Evolutionary conservation across 1,140 invertebrate species (phyloP), one percentile per base, ranked within the genome.

Genomic region (Halictus rubicundus): DNA sequence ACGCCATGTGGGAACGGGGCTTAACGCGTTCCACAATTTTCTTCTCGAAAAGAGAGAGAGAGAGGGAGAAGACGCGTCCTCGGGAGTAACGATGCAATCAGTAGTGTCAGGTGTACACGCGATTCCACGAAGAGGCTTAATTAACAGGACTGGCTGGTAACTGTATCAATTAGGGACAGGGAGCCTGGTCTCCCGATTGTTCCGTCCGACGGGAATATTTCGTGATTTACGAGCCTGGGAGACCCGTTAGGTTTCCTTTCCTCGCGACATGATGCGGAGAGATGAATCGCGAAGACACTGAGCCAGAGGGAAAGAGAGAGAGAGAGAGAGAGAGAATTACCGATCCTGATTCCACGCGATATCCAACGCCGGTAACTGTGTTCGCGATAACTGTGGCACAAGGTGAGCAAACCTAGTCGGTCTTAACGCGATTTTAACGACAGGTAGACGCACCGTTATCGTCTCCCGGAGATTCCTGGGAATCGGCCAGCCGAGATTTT

Each of bases 401-500:
- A 77, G 83, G 72, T 79, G 83, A 77, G 81, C 78, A 81, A 83
- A 83, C 81, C 54, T 69, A 37, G 68, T 61, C 68, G 72, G 63
- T 49, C 68, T 87, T 87, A 87, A 87, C 78, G 81, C 74, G 73
- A 83, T 79, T 86, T 86, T 87, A 87, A 87, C 84, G 78, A 83
- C 78, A 39, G 12, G 16, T 14, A 23, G 46, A 68, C 74, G 73
- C 72, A 73, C 80, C 84, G 83, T 72, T 81, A 76, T 32, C 64
- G 68, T 25, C 66, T 70, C 23, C 76, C 25, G 37, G 69, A n/a
- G 52, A 72, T 85, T 61, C 68, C 37, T 81, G 83, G 68, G 72
- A 84, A 77, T 80, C 57, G 57, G 6, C 39, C 32, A 27, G 7
- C 59, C 25, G 37, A n/a, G 42, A 79, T 69, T 64, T 60, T 66